Conservation (phyloP, 92 coral and sea anemone genomes). For the Epizoanthus ramosus region DNA sequence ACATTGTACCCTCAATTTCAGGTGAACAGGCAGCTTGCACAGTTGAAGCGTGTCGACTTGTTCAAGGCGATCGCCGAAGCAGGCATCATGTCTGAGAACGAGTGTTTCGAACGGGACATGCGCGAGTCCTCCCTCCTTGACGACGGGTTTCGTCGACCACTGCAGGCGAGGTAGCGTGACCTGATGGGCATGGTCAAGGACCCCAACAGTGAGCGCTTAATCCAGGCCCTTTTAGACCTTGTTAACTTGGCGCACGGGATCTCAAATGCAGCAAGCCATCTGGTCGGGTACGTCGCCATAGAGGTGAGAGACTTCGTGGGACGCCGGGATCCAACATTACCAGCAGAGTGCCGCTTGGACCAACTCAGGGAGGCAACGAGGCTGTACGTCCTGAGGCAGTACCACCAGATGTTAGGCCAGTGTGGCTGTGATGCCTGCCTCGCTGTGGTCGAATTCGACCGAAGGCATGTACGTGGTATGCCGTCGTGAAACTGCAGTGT, state of each 20-base stretch:
- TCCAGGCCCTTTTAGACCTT: not conserved
- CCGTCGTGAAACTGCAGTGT: constrained; percentile 27
- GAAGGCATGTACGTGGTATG: constrained; percentile 1
- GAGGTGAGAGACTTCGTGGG: constrained; percentile 1
- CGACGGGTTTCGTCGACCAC: constrained; percentile 5
- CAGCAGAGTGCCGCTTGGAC: constrained; percentile 7
- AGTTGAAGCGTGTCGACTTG: not conserved
- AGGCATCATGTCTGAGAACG: not conserved
- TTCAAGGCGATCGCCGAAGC: not conserved
- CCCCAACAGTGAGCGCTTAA: not conserved
- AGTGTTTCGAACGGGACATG: constrained; percentile 3
- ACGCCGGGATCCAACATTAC: constrained; percentile 1
- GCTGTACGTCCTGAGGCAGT: constrained; percentile 7
- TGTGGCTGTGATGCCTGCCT: constrained; percentile 7
- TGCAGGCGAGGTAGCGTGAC: constrained; percentile 5
- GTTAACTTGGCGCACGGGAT: constrained; percentile 6
- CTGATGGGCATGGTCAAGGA: constrained; percentile 6
- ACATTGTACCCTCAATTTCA: constrained; percentile 4
- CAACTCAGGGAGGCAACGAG: constrained; percentile 7
- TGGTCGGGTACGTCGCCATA: constrained; percentile 4
- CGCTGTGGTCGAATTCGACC: constrained; percentile 7
- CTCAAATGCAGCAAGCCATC: constrained; percentile 3
- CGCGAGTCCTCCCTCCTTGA: constrained; percentile 7
- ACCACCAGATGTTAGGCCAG: constrained; percentile 6
- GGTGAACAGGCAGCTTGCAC: not conserved